Evolutionary conservation across 2,888 invertebrate species (phyloP), one percentile per base, ranked within the genome.

Genomic region (Perdita meconis): DNA sequence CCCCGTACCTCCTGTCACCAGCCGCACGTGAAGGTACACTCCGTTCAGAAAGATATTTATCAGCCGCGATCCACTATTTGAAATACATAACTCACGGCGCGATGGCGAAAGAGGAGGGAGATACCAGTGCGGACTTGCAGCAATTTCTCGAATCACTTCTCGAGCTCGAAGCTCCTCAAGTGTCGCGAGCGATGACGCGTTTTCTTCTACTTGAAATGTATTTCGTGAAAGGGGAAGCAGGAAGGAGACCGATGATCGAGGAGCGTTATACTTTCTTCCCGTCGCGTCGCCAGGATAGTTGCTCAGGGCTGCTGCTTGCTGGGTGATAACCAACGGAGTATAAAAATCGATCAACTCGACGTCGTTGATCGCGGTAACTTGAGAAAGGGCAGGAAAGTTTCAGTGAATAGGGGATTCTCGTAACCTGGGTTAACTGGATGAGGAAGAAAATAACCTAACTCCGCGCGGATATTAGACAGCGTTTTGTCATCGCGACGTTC

Each of bases 11-110:
- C 47, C 59, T 51, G 61, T 72, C 76, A 47, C 57, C 64, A 34
- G 42, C 38, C 55, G 10, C 56, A 40, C 57, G 57, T 36, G 19
- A 47, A 40, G 36, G 80, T 73, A 73, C 60, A 78, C 64, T 50
- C 42, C 73, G 53, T 16, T 57, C 40, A 19, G 65, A 61, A 73
- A 66, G 66, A 73, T 53, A 60, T 67, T 66, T 66, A 42, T 73
- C 73, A 55, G 53, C 30, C 12, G 47, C 56, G 64, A 50, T 50
- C 26, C 34, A 10, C n/a, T 19, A 19, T 24, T 30, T 26, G 38
- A 64, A 51, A 74, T 71, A 55, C 24, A 65, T 59, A 74, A 71
- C 50, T 70, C 47, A 56, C 47, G 16, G 19, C 4, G 26, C 8
- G 8, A 50, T 24, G 44, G 2, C 16, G 16, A n/a, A 44, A 16